Base-by-base conservation (phyloP, 2,113 vertebrate species). In the Tauraco erythrolophus region DNA sequence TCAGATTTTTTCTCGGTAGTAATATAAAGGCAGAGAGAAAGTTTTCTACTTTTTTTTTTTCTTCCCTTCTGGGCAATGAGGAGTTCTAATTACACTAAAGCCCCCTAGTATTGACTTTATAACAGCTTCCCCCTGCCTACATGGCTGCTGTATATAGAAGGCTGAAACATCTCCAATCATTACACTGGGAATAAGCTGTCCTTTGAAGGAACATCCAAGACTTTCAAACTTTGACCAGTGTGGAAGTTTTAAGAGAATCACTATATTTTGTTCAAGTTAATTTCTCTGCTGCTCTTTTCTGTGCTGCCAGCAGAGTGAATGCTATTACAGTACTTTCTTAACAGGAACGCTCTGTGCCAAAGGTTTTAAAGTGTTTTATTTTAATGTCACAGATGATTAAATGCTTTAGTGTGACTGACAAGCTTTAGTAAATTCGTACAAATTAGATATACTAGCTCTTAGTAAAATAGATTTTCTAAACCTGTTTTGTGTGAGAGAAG, bases 361-460 rank as follows among this genome's bases (percentile, higher is more conserved):
- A 92, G 95, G 82, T 97, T 96, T 97, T 95, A 60, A 96, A 97
- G 88, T 97, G 94, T 95, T 97, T 98, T 97, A 96, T 97, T 97
- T 96, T 97, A 96, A 97, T 95, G 96, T 97, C 95, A 96, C 89
- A 98, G 94, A 95, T 96, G 88, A 97, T 96, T 97, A 96, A 96
- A 97, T 94, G 94, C 94, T 94, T 95, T 95, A 97, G 94, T 97
- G 95, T 97, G 96, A 97, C 96, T 92, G 95, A 97, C 95, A 96
- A 96, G 97, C 94, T 96, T 96, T 97, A 94, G 90, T 93, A 94
- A 95, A 95, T 96, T 94, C 4, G 2, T 92, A 95, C 91, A 96
- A 97, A 96, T 97, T 95, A 96, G 95, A 96, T 96, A 96, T 97
- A 94, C 69, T 94, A 88, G 94, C 95, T 97, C 94, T 97, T 96